Percentiles rank a stretch among this genome's conserved stretches.
These are phyloP conservation scores for Brachypalpus laphriformis DNA, from an alignment of 2,888 invertebrate genomes.

Conservation along the genomic window DNA sequence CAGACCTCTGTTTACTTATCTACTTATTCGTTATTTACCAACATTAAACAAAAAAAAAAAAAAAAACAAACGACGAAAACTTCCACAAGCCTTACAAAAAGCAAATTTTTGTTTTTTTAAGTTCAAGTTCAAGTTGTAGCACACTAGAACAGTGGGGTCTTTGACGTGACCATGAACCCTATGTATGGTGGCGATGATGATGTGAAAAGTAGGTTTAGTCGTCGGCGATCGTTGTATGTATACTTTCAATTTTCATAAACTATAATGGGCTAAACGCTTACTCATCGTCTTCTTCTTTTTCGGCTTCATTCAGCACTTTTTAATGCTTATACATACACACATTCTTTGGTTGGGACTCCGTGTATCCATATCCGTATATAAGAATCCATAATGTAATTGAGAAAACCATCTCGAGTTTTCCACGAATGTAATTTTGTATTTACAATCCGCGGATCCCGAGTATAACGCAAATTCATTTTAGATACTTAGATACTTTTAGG, in stretches of 20 bases:
- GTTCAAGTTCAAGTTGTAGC: constrained; percentile 70
- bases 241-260: constrained; percentile 68
- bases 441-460: not conserved
- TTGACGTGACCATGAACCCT: constrained; percentile 60
- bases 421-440: constrained; percentile 5
- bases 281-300: constrained; percentile 45
- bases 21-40: constrained; percentile 64
- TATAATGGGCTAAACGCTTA: constrained; percentile 54
- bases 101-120: constrained; percentile 48
- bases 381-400: not conserved
- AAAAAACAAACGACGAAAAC: constrained; percentile 32
- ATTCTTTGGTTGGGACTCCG: not conserved
- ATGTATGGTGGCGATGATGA: constrained; percentile 21
- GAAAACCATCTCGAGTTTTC: constrained; percentile 13
- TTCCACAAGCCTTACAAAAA: constrained; percentile 26
- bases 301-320: constrained; percentile 11
- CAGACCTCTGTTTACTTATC: constrained; percentile 59
- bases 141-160: constrained; percentile 67
- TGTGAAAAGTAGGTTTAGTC: constrained; percentile 51
- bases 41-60: constrained; percentile 44
- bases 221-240: not conserved
- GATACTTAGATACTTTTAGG: constrained; percentile 17
- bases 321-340: not conserved
- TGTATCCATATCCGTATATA: not conserved
- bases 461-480: not conserved